These are phyloP conservation scores for Notechis scutatus DNA, from an alignment of 2,113 vertebrate genomes.

Conservation along the genomic window DNA sequence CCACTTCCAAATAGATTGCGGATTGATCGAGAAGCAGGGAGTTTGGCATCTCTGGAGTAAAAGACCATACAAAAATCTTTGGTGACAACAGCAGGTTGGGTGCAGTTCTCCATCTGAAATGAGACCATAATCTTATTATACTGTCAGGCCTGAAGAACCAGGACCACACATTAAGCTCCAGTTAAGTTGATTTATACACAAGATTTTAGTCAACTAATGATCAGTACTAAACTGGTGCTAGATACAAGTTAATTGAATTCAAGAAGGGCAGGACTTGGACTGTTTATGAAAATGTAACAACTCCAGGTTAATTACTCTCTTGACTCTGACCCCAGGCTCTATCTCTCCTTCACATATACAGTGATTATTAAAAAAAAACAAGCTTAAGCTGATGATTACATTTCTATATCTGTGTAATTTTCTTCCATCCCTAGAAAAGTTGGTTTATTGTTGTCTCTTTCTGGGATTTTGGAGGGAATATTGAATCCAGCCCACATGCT, in stretches of 20 bases:
- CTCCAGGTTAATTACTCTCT: neutral
- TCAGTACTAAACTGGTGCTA: neutral
- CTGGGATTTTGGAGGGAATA: neutral
- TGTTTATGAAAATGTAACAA: neutral
- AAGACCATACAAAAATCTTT: slow-evolving; percentile 99
- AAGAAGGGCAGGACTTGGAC: neutral
- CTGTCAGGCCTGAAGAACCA: neutral
- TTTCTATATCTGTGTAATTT: neutral
- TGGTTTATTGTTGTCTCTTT: neutral
- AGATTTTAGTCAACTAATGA: neutral
- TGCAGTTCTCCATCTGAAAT: slow-evolving; percentile 91
- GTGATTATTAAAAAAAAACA: neutral
- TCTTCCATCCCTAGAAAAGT: neutral
- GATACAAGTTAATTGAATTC: neutral
- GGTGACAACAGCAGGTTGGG: slow-evolving; percentile 90
- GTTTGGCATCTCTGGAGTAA: slow-evolving; percentile 91
- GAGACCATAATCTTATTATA: neutral
- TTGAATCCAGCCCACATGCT: neutral
- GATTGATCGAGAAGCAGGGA: slow-evolving; percentile 91
- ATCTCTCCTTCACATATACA: neutral
- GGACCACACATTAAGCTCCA: neutral
- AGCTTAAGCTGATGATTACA: neutral
- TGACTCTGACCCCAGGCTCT: neutral
- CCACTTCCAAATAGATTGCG: slow-evolving; percentile 92
- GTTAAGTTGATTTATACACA: neutral